Evolutionary conservation across 2,888 invertebrate genomes (phyloP).

Genomic region (Halictus quadricinctus): DNA sequence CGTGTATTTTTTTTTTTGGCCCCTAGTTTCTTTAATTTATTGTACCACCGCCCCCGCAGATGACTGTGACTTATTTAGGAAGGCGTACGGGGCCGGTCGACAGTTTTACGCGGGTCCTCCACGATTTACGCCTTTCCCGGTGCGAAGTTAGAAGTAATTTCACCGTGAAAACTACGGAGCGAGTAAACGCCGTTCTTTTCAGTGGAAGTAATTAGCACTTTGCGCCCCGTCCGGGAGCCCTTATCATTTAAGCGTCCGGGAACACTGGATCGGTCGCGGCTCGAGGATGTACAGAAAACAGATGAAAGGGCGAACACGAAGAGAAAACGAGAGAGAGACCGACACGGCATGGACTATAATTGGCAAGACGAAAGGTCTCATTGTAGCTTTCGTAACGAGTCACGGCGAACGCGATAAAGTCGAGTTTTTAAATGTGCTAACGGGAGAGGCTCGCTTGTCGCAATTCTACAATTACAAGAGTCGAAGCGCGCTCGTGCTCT

Average conservation of each 20-base stretch:
- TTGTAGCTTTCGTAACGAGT: constrained; percentile 60
- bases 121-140: neutral
- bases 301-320: neutral
- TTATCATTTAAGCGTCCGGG: constrained; percentile 41
- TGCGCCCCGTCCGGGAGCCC: neutral
- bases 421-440: constrained; percentile 45
- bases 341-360: constrained; percentile 45
- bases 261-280: constrained; percentile 4
- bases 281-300: constrained; percentile 3
- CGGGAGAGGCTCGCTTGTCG: constrained; percentile 37
- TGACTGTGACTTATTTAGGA: neutral
- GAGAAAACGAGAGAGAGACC: constrained; percentile 34
- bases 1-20: neutral
- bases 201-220: constrained; percentile 47
- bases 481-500: constrained; percentile 10
- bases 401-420: constrained; percentile 38
- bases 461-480: constrained; percentile 20
- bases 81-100: neutral
- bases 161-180: constrained; percentile 10
- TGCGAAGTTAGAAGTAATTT: constrained; percentile 32
- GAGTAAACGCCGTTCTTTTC: constrained; percentile 38
- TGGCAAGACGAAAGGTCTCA: constrained; percentile 61
- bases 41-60: neutral
- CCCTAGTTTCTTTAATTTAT: neutral
- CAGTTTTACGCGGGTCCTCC: constrained; percentile 1